Percentiles rank a stretch among this genome's conserved stretches.
phyloP scores from a whole-genome alignment of 2,113 vertebrate species.

The Peromyscus maniculatus region DNA sequence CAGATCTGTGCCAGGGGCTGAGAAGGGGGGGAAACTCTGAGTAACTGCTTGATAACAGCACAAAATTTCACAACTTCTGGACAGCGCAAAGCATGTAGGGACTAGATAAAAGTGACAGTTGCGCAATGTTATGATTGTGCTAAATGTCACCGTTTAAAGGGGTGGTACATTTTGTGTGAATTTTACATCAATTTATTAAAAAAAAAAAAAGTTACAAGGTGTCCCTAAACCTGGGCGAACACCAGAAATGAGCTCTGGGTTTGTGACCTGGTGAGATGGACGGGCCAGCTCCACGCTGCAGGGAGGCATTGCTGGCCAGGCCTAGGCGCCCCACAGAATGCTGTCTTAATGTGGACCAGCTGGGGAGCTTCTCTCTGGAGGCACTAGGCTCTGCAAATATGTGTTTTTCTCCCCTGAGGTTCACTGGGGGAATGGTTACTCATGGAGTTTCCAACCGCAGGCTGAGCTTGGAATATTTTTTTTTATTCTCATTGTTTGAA shows the following conservation, averaged over 20 bases:
- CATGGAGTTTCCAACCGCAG: conserved; percentile 79
- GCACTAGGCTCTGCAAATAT: neutral
- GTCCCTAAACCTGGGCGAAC: conserved; percentile 27
- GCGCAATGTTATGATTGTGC: neutral
- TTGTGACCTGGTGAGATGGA: neutral
- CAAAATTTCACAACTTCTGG: neutral
- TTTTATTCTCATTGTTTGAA: conserved; percentile 75
- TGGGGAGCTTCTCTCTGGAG: conserved; percentile 13
- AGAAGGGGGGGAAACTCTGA: neutral
- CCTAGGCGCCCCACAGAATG: neutral
- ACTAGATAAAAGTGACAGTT: conserved; percentile 2
- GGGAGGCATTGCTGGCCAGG: neutral
- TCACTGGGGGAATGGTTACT: conserved; percentile 66
- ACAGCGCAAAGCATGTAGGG: conserved; percentile 12
- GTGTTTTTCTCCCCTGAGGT: conserved; percentile 58
- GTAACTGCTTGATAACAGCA: neutral
- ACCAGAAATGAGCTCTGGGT: conserved; percentile 11
- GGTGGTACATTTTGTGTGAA: conserved; percentile 12
- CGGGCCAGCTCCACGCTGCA: neutral
- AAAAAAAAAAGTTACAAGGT: neutral
- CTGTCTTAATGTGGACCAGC: conserved; percentile 52
- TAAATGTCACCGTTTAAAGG: conserved; percentile 1
- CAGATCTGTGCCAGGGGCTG: neutral
- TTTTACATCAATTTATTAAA: conserved; percentile 22
- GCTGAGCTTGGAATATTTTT: conserved; percentile 68